Evolutionary conservation across 2,888 invertebrate genomes (phyloP), one percentile per base, ranked within the genome.

Genomic region (Dinocampus coccinellae): DNA sequence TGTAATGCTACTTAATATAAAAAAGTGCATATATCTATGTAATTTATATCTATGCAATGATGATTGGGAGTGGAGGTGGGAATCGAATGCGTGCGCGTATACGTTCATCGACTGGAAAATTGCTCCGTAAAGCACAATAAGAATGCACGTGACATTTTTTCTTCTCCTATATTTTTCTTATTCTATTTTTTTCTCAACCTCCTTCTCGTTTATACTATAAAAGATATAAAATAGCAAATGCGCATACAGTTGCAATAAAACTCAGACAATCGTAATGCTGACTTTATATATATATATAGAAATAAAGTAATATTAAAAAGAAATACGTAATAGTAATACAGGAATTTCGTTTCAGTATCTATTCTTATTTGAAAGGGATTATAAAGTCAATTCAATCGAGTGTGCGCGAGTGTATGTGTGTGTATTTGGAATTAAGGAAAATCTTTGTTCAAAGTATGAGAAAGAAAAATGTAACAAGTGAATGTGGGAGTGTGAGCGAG

Each of bases 41-140:
- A 42, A 36, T 52, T 47, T 7, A 47, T n/a, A 47, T 47, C n/a
- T 16, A 47, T 20, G 4, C 3, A 47, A 47, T 47, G 16, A 47
- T 47, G 47, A 47, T 7, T 47, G 16, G 6, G 47, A 47, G 6
- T 16, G 22, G 20, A 39, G 20, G 16, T 11, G 39, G 24, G 24
- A 39, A 57, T 52, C 65, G 65, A 76, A 69, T 74, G 72, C 66
- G 74, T 68, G 69, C 73, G 73, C 73, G 69, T 73, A 75, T 70
- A 74, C 72, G 69, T 68, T 73, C 71, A 75, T 61, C 72, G 73
- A 77, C 74, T 76, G 76, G 79, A 76, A 77, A 77, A 77, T 77
- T 77, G 75, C 71, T 65, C 69, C 64, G 67, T 74, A 72, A 75
- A 74, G 70, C 64, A 72, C 58, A 39, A n/a, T n/a, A 29, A 57